A percentile compares a stretch with the other conserved stretches of the same genome.
Evolutionary conservation across 2,797 vertebrate species (phyloP).

Genomic region (Sebastes reedi): DNA sequence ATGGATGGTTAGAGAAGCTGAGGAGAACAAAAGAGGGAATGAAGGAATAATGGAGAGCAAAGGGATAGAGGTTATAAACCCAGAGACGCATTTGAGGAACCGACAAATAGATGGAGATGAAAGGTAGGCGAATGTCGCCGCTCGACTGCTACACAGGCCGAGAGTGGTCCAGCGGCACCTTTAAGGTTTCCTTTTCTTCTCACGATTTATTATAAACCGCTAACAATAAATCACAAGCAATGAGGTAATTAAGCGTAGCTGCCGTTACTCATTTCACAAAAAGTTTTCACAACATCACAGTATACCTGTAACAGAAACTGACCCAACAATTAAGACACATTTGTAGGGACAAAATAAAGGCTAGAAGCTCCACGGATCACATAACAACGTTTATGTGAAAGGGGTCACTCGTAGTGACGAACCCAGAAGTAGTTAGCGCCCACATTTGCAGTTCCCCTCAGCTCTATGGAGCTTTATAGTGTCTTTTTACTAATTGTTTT

Average conservation of each 20-base stretch:
- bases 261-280: neutral
- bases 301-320: neutral
- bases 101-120: constrained; percentile 46
- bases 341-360: neutral
- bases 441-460: neutral
- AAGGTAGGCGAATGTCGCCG: constrained; percentile 8
- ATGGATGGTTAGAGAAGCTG: constrained; percentile 10
- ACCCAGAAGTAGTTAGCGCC: neutral
- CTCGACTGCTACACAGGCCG: constrained; percentile 1
- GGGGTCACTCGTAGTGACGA: neutral
- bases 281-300: neutral
- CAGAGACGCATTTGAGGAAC: constrained; percentile 19
- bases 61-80: constrained; percentile 7
- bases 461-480: neutral
- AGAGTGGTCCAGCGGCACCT: constrained; percentile 10
- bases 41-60: constrained; percentile 32
- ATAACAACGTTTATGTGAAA: neutral
- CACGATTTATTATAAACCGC: constrained; percentile 17
- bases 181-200: neutral
- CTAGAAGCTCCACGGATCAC: neutral
- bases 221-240: constrained; percentile 26
- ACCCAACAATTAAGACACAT: neutral
- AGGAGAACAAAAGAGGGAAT: constrained; percentile 23
- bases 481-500: neutral
- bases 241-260: constrained; percentile 22